phyloP scores from a whole-genome alignment of 1,140 invertebrate genomes.

The Eumaeus atala region DNA sequence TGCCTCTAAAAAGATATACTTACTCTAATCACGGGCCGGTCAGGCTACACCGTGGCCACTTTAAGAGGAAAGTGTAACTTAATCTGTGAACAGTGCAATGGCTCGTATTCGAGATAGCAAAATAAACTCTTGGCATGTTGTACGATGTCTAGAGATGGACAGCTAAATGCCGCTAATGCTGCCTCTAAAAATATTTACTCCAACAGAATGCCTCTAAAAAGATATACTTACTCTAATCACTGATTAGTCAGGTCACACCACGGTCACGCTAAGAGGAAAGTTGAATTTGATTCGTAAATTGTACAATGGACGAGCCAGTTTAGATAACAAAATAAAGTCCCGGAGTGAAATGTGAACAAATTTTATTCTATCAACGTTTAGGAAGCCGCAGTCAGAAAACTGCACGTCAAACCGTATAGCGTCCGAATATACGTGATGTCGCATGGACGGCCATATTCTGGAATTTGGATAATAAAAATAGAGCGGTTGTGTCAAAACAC shows the following conservation, averaged over 20 bases:
- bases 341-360: conserved; percentile 37
- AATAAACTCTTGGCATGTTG: too few relatives aligned
- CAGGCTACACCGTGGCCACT: too few relatives aligned
- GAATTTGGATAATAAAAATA: conserved; percentile 10
- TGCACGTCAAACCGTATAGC: conserved; percentile 32
- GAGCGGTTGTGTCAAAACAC: too few relatives aligned
- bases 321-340: conserved; percentile 3
- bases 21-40: too few relatives aligned
- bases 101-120: background rate
- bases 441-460: conserved; percentile 30
- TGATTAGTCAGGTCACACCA: too few relatives aligned
- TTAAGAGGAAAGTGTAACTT: conserved; percentile 3
- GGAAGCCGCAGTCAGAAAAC: conserved; percentile 54
- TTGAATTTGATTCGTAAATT: conserved; percentile 5
- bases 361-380: conserved; percentile 42
- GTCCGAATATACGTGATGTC: conserved; percentile 21
- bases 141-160: too few relatives aligned
- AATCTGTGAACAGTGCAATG: background rate
- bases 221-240: background rate
- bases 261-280: background rate
- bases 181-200: too few relatives aligned
- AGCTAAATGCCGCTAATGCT: too few relatives aligned
- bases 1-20: conserved; percentile 19
- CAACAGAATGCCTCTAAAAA: too few relatives aligned
- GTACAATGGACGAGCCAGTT: background rate